phyloP scores from a whole-genome alignment of 2,888 invertebrate species.

The Drosophila cognata region DNA sequence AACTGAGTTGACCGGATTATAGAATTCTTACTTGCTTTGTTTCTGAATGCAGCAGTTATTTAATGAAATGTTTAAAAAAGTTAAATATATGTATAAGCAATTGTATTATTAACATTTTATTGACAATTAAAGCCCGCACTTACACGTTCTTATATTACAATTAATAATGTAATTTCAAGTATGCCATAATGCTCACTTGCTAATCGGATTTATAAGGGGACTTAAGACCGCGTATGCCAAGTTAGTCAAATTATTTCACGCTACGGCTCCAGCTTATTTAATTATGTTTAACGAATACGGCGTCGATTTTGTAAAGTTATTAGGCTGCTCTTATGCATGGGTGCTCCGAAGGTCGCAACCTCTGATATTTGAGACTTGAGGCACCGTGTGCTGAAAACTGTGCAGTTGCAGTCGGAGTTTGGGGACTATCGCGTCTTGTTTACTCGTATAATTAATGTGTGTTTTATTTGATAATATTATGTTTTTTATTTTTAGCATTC shows the following conservation, averaged over 20 bases:
- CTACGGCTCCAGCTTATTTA: slow-evolving; percentile 19
- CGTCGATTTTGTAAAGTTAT: slow-evolving; percentile 30
- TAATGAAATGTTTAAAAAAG: neutral
- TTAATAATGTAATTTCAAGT: neutral
- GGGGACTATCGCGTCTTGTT: no score
- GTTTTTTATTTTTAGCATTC: neutral
- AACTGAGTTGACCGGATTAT: neutral
- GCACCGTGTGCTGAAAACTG: slow-evolving; percentile 21
- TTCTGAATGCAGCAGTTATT: neutral
- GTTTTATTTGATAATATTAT: slow-evolving; percentile 7
- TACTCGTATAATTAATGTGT: neutral
- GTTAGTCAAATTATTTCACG: slow-evolving; percentile 54
- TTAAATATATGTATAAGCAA: no score
- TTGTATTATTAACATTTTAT: neutral
- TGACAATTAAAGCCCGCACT: neutral
- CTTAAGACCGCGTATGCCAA: slow-evolving; percentile 19
- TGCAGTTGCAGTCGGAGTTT: no score
- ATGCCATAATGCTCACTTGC: slow-evolving; percentile 6
- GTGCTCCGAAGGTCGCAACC: slow-evolving; percentile 27
- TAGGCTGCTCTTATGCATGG: slow-evolving; percentile 39
- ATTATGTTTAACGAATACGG: neutral
- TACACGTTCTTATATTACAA: neutral
- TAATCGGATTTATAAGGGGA: slow-evolving; percentile 36
- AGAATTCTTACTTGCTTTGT: neutral
- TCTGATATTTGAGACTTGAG: slow-evolving; percentile 9